Base-by-base conservation (phyloP, 2,113 vertebrate genomes). In the Burhinus oedicnemus region DNA sequence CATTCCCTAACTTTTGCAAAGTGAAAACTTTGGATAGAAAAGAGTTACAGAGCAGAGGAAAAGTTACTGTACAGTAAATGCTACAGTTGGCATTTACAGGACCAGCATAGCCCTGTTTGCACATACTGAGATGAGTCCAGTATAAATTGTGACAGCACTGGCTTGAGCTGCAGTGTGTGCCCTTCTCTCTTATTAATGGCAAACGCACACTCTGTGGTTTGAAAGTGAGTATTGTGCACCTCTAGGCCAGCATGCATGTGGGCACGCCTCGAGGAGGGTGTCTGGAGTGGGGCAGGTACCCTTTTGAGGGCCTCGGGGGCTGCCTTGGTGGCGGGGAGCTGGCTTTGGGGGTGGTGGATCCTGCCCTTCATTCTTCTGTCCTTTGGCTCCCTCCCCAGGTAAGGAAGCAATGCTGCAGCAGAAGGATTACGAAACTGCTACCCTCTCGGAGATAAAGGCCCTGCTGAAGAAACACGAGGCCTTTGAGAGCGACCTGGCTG, bases 391-490 rank as follows among this genome's bases (percentile, higher is more conserved):
- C 96, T 96, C 95, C 77, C 10, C 97, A 99, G 99, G 99, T 89
- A 99, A 99, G 94, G 99, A 99, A 97, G 98, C 98, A 52, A 99
- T 99, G 99, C 97, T 99, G 96, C 98, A 99, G 97, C 98, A 99
- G 96, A 98, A 98, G 82, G 99, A 99, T 97, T 99, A 98, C 0
- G 99, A 99, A 98, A 99, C 98, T 0, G 99, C 99, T 36, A 99
- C 99, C 27, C 98, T 99, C 81, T 99, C 99, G 0, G 99, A 99
- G 93, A 99, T 99, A 95, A 99, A 99, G 97, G 99, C 99, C 45
- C 98, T 99, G 97, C 98, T 99, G 97, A 99, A 99, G 98, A 99
- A 99, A 96, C 99, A 99, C 2, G 99, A 99, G 98, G 99, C 99
- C 69, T 99, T 99, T 19, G 99, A 99, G 98, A 99, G 99, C 7